phyloP scores from a whole-genome alignment of 2,888 invertebrate species.

The Dione vanillae region DNA sequence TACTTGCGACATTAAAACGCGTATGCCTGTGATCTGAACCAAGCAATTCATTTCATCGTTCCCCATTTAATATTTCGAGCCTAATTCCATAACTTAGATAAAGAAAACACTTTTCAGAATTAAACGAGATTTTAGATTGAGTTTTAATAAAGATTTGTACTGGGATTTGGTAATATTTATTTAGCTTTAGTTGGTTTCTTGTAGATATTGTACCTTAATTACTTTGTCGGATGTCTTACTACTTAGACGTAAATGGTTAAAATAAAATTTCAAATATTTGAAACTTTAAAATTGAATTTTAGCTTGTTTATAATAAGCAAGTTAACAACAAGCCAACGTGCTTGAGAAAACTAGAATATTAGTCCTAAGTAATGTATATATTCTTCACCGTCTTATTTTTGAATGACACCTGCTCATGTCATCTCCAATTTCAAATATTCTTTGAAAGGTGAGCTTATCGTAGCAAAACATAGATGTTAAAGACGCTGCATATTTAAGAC shows the following conservation, averaged over 20 bases:
- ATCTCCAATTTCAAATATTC: neutral
- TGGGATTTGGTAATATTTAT: neutral
- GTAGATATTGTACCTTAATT: neutral
- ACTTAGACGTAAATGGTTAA: neutral
- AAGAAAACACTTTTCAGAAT: slow-evolving; percentile 33
- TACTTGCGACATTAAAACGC: neutral
- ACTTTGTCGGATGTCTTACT: neutral
- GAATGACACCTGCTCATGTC: neutral
- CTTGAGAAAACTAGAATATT: slow-evolving; percentile 10
- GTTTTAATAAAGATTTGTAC: slow-evolving; percentile 16
- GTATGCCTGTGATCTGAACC: neutral
- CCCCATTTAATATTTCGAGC: slow-evolving; percentile 29
- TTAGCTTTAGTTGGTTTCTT: neutral
- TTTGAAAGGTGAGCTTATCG: neutral
- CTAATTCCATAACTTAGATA: slow-evolving; percentile 33
- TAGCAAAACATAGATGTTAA: slow-evolving; percentile 7
- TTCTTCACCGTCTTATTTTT: neutral
- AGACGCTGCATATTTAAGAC: slow-evolving; percentile 15
- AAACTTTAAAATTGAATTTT: no score
- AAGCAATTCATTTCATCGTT: slow-evolving; percentile 27
- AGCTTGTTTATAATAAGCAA: neutral
- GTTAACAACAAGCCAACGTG: neutral
- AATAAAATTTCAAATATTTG: no score
- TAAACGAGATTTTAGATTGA: slow-evolving; percentile 27
- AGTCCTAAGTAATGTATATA: neutral